Base-by-base conservation (phyloP, 2,113 vertebrate genomes). In the Grantiella picta region DNA sequence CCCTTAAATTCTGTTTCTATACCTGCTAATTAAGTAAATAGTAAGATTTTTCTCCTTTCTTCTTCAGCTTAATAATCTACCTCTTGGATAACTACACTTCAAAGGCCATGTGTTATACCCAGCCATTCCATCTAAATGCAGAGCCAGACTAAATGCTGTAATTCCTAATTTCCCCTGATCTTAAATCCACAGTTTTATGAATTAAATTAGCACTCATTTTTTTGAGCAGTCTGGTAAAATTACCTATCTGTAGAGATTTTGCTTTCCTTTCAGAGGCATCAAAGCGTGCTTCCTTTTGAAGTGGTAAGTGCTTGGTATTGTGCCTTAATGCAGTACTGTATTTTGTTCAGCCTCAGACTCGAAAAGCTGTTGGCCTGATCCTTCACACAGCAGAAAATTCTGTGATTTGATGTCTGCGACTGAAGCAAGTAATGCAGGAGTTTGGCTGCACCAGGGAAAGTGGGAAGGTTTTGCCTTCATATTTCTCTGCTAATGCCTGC, bases 321-420 rank as follows among this genome's bases (percentile, higher is more conserved):
- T 72, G 86, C 50, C 54, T 96, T 91, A 95, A 94, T 90, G 79
- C 91, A 87, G 42, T 59, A 72, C 78, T 92, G 36, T 50, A 95
- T 91, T 95, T 85, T 91, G 50, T 60, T 94, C 44, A 12, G 61
- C 54, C 63, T 88, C 68, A 45, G 56, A 52, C n/a, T 90, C 20
- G 2, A n/a, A 60, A 56, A 91, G 61, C 91, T 92, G 70, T 35
- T 88, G 42, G 60, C 40, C 50, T 96, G 77, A 95, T 92, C 36
- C 92, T 86, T 73, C 85, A 50, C 28, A 89, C 9, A 50, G 38
- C 44, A 68, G 66, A 83, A 89, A 79, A 92, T 72, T 19, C 22
- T 59, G 52, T 31, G 61, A 57, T 90, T 42, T 69, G 69, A 50
- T 92, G 60, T 77, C 31, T 88, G 76, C 54, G 64, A 38, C 49